Conservation (phyloP, 2,888 invertebrate species). For the Melikaiella ostensackeni region DNA sequence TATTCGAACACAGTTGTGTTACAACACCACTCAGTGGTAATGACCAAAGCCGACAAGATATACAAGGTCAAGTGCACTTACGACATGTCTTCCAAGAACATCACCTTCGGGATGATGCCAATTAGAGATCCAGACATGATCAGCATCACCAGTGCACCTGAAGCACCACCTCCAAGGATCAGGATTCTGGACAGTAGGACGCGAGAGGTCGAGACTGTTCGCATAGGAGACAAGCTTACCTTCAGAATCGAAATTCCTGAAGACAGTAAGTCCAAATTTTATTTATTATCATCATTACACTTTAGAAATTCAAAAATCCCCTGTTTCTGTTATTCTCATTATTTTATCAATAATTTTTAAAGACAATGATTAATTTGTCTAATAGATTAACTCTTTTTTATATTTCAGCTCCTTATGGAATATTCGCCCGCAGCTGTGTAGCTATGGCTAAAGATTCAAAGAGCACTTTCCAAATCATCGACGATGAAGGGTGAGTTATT, state of each 20-base stretch:
- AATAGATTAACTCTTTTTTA: slow-evolving; percentile 24
- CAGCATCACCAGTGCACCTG: slow-evolving; percentile 95
- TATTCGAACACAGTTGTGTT: slow-evolving; percentile 96
- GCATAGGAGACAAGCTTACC: slow-evolving; percentile 95
- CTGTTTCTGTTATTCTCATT: too few relatives aligned
- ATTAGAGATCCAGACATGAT: slow-evolving; percentile 98
- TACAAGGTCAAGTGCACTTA: slow-evolving; percentile 98
- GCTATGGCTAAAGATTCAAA: slow-evolving; percentile 98
- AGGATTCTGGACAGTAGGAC: slow-evolving; percentile 92
- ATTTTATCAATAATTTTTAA: neutral
- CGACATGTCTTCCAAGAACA: slow-evolving; percentile 97
- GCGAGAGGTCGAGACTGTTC: slow-evolving; percentile 94
- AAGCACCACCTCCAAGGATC: slow-evolving; percentile 95
- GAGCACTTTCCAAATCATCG: slow-evolving; percentile 97
- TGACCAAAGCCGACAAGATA: slow-evolving; percentile 97
- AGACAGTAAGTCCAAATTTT: slow-evolving; percentile 86
- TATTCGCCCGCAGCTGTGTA: slow-evolving; percentile 96
- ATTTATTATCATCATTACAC: neutral
- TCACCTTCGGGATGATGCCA: slow-evolving; percentile 98
- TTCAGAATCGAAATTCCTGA: slow-evolving; percentile 98
- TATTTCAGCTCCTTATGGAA: slow-evolving; percentile 93
- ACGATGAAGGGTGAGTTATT: slow-evolving; percentile 89
- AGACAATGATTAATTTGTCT: neutral
- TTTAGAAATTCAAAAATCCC: neutral
- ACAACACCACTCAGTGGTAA: slow-evolving; percentile 96